These are phyloP conservation scores for Limenitis camilla DNA, from an alignment of 2,888 invertebrate species.

Conservation along the genomic window DNA sequence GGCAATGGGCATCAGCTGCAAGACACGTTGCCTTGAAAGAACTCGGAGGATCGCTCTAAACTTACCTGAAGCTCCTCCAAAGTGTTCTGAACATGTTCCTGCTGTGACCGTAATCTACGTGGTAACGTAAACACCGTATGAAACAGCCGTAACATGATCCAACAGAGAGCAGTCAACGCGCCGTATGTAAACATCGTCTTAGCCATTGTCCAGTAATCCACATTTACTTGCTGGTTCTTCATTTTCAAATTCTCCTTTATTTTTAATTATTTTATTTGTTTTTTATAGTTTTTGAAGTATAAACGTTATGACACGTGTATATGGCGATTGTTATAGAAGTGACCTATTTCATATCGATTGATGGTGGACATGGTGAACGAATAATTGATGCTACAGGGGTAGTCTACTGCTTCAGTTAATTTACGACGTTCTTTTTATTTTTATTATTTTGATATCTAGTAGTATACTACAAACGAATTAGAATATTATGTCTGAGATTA, in stretches of 20 bases:
- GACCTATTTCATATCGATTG: conserved; percentile 58
- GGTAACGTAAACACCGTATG: conserved; percentile 80
- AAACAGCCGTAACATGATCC: conserved; percentile 79
- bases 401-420: conserved; percentile 17
- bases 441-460: not conserved
- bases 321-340: conserved; percentile 33
- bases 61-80: conserved; percentile 66
- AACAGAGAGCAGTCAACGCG: conserved; percentile 75
- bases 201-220: conserved; percentile 80
- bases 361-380: conserved; percentile 39
- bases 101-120: conserved; percentile 71
- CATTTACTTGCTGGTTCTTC: conserved; percentile 79
- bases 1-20: too few relatives aligned
- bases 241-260: conserved; percentile 42
- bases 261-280: not conserved
- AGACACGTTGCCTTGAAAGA: too few relatives aligned
- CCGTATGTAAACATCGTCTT: conserved; percentile 77
- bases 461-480: not conserved
- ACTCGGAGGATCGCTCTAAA: not conserved
- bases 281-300: not conserved
- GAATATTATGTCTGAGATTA: too few relatives aligned
- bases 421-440: not conserved
- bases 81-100: conserved; percentile 65
- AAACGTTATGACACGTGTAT: too few relatives aligned
- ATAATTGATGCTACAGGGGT: conserved; percentile 56